Evolutionary conservation across 2,113 vertebrate species (phyloP).

Genomic region (Lagopus leucura): DNA sequence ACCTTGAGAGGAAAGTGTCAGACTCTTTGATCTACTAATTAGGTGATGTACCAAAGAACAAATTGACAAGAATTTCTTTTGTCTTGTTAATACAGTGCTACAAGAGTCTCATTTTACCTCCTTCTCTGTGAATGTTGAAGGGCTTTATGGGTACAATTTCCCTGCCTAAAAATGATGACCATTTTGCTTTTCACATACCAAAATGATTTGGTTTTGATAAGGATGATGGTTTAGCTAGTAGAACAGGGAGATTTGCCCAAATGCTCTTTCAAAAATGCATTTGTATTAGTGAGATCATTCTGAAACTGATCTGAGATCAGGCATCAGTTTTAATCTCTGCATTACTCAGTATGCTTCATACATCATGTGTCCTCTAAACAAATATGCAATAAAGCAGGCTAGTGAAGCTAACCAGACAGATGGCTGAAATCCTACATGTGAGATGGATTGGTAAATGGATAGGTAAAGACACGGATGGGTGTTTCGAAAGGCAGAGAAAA

Average conservation of each 20-base stretch:
- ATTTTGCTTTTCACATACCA: constrained; percentile 3
- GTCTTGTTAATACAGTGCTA: not conserved
- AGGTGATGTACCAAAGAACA: not conserved
- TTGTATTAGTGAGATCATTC: constrained; percentile 62
- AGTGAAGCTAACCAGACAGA: constrained; percentile 63
- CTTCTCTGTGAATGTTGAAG: not conserved
- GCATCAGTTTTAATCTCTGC: constrained; percentile 26
- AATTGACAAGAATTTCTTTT: not conserved
- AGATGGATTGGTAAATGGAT: constrained; percentile 49
- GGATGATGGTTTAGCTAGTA: constrained; percentile 46
- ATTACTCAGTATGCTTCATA: constrained; percentile 21
- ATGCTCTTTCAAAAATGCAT: constrained; percentile 28
- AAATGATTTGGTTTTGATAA: constrained; percentile 26
- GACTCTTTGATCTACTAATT: not conserved
- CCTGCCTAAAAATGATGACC: constrained; percentile 21
- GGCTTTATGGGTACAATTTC: constrained; percentile 9
- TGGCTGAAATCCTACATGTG: constrained; percentile 61
- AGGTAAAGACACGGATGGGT: constrained; percentile 32
- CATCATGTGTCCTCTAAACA: constrained; percentile 36
- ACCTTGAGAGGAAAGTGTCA: not conserved
- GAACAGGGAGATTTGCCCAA: constrained; percentile 41
- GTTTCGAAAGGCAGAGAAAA: constrained; percentile 52
- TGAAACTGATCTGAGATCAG: constrained; percentile 58
- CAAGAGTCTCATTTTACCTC: constrained; percentile 24
- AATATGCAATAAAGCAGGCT: constrained; percentile 64